Percentiles rank a stretch among this genome's conserved stretches.
These are phyloP conservation scores for Peromyscus leucopus DNA, from an alignment of 2,113 vertebrate species.

Conservation along the genomic window DNA sequence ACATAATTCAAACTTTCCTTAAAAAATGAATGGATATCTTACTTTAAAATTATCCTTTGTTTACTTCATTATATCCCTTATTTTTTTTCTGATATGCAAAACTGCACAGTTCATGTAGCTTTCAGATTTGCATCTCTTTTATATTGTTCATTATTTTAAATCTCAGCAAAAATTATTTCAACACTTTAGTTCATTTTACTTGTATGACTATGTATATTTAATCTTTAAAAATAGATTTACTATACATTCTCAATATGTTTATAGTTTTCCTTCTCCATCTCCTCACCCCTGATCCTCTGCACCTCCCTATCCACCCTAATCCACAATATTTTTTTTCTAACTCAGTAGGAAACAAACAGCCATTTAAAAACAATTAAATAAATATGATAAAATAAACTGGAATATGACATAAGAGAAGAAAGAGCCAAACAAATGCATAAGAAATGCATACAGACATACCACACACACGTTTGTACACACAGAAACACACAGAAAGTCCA, in stretches of 20 bases:
- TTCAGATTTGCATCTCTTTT: neutral
- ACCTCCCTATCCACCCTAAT: neutral
- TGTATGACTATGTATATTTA: neutral
- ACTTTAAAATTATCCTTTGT: constrained; percentile 14
- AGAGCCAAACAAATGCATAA: neutral
- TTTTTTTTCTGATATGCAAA: neutral
- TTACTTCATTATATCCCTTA: neutral
- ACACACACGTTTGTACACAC: neutral
- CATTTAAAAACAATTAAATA: neutral
- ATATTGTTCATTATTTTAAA: neutral
- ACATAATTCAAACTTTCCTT: neutral
- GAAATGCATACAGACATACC: neutral
- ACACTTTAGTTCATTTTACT: neutral
- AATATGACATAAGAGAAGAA: neutral
- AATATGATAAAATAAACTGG: neutral
- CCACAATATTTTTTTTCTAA: neutral
- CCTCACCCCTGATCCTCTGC: fast-evolving
- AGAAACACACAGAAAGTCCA: neutral
- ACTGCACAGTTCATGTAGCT: neutral
- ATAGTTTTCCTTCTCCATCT: neutral
- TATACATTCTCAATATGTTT: neutral
- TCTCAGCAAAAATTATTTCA: neutral
- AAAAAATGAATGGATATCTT: neutral
- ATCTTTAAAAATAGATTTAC: neutral
- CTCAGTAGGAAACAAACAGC: neutral